A percentile compares a stretch with the other conserved stretches of the same genome.
Evolutionary conservation across 2,113 vertebrate genomes (phyloP).

Genomic region (Rhinichthys klamathensis): DNA sequence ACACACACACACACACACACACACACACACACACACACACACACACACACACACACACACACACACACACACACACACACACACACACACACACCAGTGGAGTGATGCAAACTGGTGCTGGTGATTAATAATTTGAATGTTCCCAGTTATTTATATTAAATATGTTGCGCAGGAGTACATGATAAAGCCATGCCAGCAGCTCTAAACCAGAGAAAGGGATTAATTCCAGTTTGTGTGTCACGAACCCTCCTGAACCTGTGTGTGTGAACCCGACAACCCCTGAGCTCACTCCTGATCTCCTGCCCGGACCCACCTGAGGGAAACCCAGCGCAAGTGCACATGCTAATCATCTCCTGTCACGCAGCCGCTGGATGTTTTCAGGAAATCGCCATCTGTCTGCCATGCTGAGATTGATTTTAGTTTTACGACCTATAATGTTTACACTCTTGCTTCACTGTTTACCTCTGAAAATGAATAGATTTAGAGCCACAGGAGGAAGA

Average conservation of each 20-base stretch:
- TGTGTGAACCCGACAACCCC: not conserved
- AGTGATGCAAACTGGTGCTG: not conserved
- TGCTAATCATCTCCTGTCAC: constrained; percentile 6
- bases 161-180: not conserved
- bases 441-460: not conserved
- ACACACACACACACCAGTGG: no score
- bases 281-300: not conserved
- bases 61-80: no score
- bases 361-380: not conserved
- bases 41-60: no score
- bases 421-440: not conserved
- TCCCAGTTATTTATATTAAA: not conserved
- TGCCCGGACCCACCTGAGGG: not conserved
- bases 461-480: not conserved
- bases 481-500: not conserved
- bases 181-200: not conserved
- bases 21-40: no score
- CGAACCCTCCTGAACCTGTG: constrained; percentile 4
- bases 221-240: not conserved
- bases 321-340: constrained; percentile 3
- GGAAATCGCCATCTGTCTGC: not conserved
- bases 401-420: not conserved
- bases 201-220: not conserved
- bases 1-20: no score
- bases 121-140: not conserved